Evolutionary conservation across 35 echinoderm and acorn worm species (phyloP).

Genomic region (Heliocidaris erythrogramma): DNA sequence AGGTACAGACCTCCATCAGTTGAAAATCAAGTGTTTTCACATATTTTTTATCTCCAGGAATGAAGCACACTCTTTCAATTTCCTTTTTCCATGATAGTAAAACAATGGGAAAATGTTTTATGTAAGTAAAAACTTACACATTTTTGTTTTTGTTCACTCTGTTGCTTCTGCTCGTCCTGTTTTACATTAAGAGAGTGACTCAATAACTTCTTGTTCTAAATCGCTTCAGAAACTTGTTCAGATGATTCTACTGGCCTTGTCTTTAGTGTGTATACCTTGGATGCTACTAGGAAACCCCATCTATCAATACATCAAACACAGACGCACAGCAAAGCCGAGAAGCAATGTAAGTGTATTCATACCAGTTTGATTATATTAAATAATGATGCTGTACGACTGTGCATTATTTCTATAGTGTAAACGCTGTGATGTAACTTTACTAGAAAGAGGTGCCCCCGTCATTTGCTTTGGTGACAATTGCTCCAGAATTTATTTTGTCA

Average conservation of each 20-base stretch:
- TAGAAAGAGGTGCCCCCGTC: too few relatives aligned
- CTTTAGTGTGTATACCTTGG: conserved; percentile 72
- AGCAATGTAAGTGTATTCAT: conserved; percentile 23
- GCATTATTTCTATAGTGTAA: not conserved
- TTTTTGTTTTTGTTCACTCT: not conserved
- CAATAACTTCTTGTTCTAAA: not conserved
- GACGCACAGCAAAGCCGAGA: not conserved
- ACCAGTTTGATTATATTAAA: not conserved
- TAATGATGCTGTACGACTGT: not conserved
- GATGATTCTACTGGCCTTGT: conserved; percentile 47
- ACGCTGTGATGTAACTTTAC: too few relatives aligned
- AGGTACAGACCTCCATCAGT: too few relatives aligned
- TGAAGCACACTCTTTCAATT: too few relatives aligned
- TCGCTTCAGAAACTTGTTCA: conserved; percentile 66
- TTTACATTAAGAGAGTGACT: not conserved
- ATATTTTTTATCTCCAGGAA: too few relatives aligned
- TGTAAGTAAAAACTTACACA: too few relatives aligned
- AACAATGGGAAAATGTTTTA: too few relatives aligned
- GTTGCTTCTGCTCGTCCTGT: not conserved
- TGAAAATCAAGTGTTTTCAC: too few relatives aligned
- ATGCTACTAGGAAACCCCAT: conserved; percentile 78
- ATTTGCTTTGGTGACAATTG: too few relatives aligned
- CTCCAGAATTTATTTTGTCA: too few relatives aligned
- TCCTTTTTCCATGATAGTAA: too few relatives aligned
- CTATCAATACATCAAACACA: conserved; percentile 39